These are phyloP conservation scores for Trichonephila clavata DNA, from an alignment of 1,140 invertebrate species.

Conservation along the genomic window DNA sequence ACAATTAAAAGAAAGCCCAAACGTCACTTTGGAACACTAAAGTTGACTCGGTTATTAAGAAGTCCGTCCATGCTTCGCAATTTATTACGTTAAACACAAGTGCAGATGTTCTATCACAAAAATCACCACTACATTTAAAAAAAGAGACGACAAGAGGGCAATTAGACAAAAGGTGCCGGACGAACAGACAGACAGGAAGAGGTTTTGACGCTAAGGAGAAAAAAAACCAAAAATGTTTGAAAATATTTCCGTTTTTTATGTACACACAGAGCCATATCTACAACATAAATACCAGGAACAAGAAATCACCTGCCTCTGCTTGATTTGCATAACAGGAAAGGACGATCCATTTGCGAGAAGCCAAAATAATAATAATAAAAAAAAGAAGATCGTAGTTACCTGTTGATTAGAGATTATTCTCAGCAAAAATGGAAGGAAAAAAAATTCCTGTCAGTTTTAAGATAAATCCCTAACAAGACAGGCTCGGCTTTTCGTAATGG, in stretches of 20 bases:
- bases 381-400: not conserved
- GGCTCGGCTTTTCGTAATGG: not conserved
- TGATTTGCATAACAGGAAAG: not conserved
- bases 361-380: not conserved
- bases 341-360: not conserved
- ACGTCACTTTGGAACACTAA: not conserved
- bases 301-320: not conserved
- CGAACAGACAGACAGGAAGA: not conserved
- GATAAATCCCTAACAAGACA: conserved; percentile 3
- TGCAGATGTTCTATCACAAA: conserved; percentile 17
- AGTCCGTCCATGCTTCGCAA: not conserved
- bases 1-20: not conserved
- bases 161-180: conserved; percentile 5
- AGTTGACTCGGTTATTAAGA: not conserved
- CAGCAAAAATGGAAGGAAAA: not conserved
- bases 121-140: conserved; percentile 3
- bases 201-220: not conserved
- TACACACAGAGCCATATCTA: not conserved
- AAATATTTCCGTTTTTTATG: not conserved
- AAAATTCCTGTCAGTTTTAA: not conserved
- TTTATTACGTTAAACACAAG: conserved; percentile 18
- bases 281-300: not conserved
- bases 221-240: not conserved
- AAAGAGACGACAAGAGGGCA: not conserved
- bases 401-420: conserved; percentile 2